A percentile compares a stretch with the other conserved stretches of the same genome.
Conservation (phyloP, 1,140 invertebrate genomes). For the Nasonia vitripennis region DNA sequence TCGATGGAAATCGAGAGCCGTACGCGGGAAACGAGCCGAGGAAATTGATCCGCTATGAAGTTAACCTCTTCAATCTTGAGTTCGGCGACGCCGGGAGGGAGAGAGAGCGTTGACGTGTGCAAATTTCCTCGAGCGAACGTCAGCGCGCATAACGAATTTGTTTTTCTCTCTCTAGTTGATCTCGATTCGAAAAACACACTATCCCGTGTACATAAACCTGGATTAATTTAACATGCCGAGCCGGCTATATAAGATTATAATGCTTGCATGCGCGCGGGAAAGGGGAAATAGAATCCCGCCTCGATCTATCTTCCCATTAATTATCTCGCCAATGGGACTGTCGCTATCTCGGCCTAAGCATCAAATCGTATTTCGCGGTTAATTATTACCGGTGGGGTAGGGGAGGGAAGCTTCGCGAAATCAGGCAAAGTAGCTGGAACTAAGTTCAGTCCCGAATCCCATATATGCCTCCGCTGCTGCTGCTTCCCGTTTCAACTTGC, state of each 20-base stretch:
- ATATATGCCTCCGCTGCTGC: not conserved
- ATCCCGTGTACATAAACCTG: too few species aligned
- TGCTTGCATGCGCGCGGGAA: not conserved
- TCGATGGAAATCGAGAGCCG: slow-evolving; percentile 38
- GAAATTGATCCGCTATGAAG: slow-evolving; percentile 49
- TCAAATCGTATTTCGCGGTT: not conserved
- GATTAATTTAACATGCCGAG: too few species aligned
- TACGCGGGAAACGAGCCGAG: slow-evolving; percentile 43
- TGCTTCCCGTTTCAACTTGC: not conserved
- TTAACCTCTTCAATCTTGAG: slow-evolving; percentile 47
- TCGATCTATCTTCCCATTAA: not conserved
- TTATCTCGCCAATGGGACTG: not conserved
- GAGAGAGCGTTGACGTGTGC: not conserved
- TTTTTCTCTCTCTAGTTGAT: not conserved
- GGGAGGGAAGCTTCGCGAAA: not conserved
- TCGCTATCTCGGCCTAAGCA: not conserved
- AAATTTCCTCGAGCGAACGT: slow-evolving; percentile 28
- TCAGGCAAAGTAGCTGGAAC: not conserved
- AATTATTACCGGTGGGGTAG: not conserved
- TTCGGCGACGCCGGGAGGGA: not conserved
- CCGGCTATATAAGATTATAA: not conserved
- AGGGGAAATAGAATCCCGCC: not conserved
- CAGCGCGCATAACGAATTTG: not conserved
- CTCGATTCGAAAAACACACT: not conserved
- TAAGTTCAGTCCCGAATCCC: not conserved